Conservation (phyloP, 2,888 invertebrate genomes). For the Brassicogethes aeneus region DNA sequence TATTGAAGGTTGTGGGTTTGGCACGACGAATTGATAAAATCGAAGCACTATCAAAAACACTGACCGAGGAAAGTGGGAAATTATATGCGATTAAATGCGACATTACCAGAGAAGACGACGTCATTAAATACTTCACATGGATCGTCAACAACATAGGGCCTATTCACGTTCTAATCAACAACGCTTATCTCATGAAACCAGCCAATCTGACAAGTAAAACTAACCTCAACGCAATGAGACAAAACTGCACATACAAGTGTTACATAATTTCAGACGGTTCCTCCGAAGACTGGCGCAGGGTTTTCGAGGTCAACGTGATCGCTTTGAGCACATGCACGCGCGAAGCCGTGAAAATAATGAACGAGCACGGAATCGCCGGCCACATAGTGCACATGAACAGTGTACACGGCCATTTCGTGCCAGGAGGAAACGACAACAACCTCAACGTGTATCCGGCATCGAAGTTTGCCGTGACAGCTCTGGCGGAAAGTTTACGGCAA, state of each 20-base stretch:
- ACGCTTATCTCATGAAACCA: constrained; percentile 21
- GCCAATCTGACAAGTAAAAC: constrained; percentile 15
- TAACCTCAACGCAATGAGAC: background rate
- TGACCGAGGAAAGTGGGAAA: constrained; percentile 18
- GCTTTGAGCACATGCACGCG: constrained; percentile 22
- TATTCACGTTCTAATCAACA: constrained; percentile 24
- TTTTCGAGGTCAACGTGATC: constrained; percentile 24
- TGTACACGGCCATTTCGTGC: constrained; percentile 18
- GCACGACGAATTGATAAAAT: constrained; percentile 22
- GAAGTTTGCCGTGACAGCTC: constrained; percentile 24
- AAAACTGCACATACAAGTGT: too few species aligned
- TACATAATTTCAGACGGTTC: constrained; percentile 18
- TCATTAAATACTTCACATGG: constrained; percentile 22
- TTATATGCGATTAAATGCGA: constrained; percentile 20
- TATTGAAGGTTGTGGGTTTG: constrained; percentile 24
- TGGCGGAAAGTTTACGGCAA: constrained; percentile 22
- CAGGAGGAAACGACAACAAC: constrained; percentile 13
- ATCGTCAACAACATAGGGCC: constrained; percentile 21
- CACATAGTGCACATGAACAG: constrained; percentile 25
- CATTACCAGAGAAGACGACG: constrained; percentile 23
- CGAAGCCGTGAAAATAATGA: constrained; percentile 23
- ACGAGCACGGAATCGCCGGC: constrained; percentile 17
- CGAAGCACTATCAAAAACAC: constrained; percentile 16
- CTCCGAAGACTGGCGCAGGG: constrained; percentile 20
- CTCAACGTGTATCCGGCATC: constrained; percentile 24